Evolutionary conservation across 2,888 invertebrate genomes (phyloP).

Genomic region (Scaptomyza cyrtandrae): DNA sequence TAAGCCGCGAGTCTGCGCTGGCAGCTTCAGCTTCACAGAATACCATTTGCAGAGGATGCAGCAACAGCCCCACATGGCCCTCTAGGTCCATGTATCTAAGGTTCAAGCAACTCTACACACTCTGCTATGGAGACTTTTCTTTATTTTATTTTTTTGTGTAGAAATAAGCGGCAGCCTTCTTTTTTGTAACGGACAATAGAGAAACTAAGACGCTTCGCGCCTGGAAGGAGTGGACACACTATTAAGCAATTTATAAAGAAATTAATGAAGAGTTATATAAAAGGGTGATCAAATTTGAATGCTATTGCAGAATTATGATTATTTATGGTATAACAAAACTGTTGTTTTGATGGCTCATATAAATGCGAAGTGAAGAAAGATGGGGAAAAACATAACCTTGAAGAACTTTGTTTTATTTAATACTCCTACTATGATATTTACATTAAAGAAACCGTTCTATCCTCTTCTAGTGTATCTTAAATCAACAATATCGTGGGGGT

Average conservation of each 20-base stretch:
- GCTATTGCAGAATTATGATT: background rate
- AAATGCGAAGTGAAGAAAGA: too few species aligned
- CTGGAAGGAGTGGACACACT: background rate
- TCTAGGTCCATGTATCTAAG: constrained; percentile 32
- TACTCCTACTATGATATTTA: too few species aligned
- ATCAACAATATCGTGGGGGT: constrained; percentile 10
- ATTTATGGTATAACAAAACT: too few species aligned
- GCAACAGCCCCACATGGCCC: constrained; percentile 28
- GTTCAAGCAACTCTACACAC: constrained; percentile 67
- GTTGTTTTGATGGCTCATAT: too few species aligned
- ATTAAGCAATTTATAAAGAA: constrained; percentile 6
- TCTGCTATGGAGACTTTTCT: constrained; percentile 41
- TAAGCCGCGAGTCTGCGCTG: constrained; percentile 39
- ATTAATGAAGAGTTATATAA: background rate
- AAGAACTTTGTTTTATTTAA: too few species aligned
- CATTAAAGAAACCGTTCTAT: background rate
- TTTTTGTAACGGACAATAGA: constrained; percentile 68
- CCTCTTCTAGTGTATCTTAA: constrained; percentile 1
- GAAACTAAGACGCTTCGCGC: constrained; percentile 23
- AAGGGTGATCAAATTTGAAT: background rate
- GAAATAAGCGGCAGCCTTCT: constrained; percentile 39
- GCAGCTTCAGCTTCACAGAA: constrained; percentile 21
- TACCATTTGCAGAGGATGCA: constrained; percentile 7
- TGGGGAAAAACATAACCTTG: too few species aligned
- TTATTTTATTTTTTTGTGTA: constrained; percentile 27